These are phyloP conservation scores for Apogon hyalosoma DNA, from an alignment of 2,797 vertebrate genomes.

Conservation along the genomic window DNA sequence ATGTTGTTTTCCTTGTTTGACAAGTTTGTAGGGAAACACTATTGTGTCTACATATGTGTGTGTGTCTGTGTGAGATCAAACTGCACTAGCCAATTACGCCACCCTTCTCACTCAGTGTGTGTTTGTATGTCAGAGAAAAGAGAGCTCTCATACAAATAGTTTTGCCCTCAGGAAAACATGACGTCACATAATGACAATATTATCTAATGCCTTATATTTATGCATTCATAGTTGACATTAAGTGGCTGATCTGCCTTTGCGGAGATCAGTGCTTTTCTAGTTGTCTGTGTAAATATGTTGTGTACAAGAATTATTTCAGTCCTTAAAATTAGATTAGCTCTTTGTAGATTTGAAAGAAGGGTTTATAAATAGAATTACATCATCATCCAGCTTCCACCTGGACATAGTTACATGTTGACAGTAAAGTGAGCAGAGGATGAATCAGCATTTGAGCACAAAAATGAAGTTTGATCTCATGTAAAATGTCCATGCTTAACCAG, in stretches of 20 bases:
- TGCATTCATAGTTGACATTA: too few species aligned
- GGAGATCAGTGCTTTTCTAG: too few species aligned
- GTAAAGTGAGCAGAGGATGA: background rate
- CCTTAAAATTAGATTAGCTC: too few species aligned
- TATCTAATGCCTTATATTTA: too few species aligned
- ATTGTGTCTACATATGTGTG: slow-evolving; percentile 11
- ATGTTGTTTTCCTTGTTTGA: slow-evolving; percentile 67
- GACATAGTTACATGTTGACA: background rate
- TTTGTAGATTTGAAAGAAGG: too few species aligned
- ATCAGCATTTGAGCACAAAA: background rate
- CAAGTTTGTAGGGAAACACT: slow-evolving; percentile 45
- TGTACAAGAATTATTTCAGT: too few species aligned
- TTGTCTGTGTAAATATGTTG: too few species aligned
- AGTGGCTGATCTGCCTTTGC: too few species aligned
- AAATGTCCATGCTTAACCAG: slow-evolving; percentile 6
- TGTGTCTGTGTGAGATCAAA: slow-evolving; percentile 10
- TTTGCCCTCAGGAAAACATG: slow-evolving; percentile 13
- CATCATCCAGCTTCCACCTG: slow-evolving; percentile 5
- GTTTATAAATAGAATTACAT: background rate
- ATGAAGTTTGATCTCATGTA: background rate
- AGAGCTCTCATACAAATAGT: background rate
- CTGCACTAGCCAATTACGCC: slow-evolving; percentile 16
- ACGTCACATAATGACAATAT: slow-evolving; percentile 1
- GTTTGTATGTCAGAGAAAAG: background rate
- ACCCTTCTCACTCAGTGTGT: slow-evolving; percentile 28